These are phyloP conservation scores for Eristalinus sepulchralis DNA, from an alignment of 2,888 invertebrate species.

Conservation along the genomic window DNA sequence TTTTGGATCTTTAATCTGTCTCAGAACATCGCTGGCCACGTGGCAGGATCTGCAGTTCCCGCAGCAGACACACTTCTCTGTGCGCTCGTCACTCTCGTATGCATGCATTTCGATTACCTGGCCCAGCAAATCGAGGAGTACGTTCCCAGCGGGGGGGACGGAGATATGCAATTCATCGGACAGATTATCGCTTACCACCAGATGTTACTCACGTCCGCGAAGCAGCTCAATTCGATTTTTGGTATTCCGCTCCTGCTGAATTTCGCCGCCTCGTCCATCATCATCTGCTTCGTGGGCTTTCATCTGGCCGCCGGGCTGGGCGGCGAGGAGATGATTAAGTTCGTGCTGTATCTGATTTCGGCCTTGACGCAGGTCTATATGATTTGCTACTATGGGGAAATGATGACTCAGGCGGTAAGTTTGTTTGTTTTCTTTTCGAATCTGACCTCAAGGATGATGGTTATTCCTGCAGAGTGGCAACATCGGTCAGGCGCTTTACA, in stretches of 20 bases:
- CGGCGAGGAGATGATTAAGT: constrained; percentile 73
- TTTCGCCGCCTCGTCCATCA: constrained; percentile 75
- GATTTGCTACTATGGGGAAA: constrained; percentile 75
- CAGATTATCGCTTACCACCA: background rate
- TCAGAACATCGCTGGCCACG: constrained; percentile 74
- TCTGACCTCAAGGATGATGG: background rate
- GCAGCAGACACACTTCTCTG: background rate
- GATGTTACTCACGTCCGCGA: constrained; percentile 46
- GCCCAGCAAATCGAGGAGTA: background rate
- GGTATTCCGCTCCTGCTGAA: constrained; percentile 76
- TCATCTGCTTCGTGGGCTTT: constrained; percentile 77
- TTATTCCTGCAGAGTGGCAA: constrained; percentile 73
- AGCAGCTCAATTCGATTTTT: constrained; percentile 75
- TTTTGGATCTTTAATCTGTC: constrained; percentile 74
- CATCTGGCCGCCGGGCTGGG: constrained; percentile 75
- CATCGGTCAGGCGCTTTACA: constrained; percentile 75
- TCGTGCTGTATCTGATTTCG: constrained; percentile 74
- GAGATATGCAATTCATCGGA: background rate
- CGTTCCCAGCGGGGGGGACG: background rate
- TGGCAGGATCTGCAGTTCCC: constrained; percentile 70
- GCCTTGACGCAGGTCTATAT: constrained; percentile 75
- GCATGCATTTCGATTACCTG: background rate
- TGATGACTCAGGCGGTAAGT: constrained; percentile 74
- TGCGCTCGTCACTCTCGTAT: background rate
- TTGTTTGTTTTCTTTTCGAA: background rate